These are phyloP conservation scores for Gonatopus flavifemur DNA, from an alignment of 1,140 invertebrate genomes.

Conservation along the genomic window DNA sequence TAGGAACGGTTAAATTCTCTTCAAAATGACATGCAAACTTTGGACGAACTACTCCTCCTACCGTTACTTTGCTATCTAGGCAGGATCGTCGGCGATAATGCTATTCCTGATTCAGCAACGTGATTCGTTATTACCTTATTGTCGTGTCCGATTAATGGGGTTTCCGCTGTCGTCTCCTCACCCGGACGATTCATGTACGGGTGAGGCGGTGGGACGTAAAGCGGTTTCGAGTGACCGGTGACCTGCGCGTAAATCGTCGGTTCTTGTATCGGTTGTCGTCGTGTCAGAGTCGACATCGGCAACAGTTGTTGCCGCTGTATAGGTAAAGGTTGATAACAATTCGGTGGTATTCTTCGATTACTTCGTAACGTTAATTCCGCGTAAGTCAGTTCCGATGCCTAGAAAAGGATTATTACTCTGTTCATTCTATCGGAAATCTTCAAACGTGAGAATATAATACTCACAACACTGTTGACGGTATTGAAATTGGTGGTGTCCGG, in stretches of 20 bases:
- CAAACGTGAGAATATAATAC: slow-evolving; percentile 17
- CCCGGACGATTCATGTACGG: slow-evolving; percentile 50
- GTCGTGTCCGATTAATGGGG: slow-evolving; percentile 54
- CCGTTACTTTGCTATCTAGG: no score
- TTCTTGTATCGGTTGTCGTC: slow-evolving; percentile 58
- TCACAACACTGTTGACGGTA: slow-evolving; percentile 46
- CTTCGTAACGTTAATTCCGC: slow-evolving; percentile 60
- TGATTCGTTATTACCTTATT: slow-evolving; percentile 45
- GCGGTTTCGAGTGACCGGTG: slow-evolving; percentile 53
- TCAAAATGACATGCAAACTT: not conserved
- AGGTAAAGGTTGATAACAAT: slow-evolving; percentile 53
- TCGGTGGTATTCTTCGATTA: slow-evolving; percentile 49
- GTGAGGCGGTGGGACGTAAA: slow-evolving; percentile 53
- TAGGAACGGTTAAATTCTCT: slow-evolving; percentile 3
- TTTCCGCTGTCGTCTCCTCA: slow-evolving; percentile 53
- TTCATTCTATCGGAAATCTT: not conserved
- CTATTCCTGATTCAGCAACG: not conserved
- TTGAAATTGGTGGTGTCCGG: slow-evolving; percentile 42
- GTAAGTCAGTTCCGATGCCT: slow-evolving; percentile 62
- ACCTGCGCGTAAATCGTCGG: slow-evolving; percentile 67
- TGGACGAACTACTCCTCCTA: not conserved
- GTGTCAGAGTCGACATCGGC: slow-evolving; percentile 58
- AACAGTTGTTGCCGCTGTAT: slow-evolving; percentile 50
- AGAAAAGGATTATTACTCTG: slow-evolving; percentile 10
- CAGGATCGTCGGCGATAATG: slow-evolving; percentile 17